Evolutionary conservation across 2,113 vertebrate genomes (phyloP), one percentile per base, ranked within the genome.

Genomic region (Petroica traversi): DNA sequence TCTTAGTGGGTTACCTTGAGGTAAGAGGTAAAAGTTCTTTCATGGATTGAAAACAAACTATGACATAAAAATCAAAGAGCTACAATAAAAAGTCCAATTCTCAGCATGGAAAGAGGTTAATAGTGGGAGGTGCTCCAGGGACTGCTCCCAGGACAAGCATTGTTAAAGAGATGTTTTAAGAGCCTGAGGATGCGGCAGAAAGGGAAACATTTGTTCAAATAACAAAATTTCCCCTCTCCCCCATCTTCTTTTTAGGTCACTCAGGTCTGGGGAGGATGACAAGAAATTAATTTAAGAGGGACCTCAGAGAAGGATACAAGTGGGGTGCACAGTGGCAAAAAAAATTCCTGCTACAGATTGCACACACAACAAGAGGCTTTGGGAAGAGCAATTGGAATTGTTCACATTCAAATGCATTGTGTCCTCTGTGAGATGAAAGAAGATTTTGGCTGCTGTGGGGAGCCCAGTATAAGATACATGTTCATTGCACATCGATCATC

Each of bases 1-100:
- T 48, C 93, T 85, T 97, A 76, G 92, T 93, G 90, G 90, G 93
- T 93, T 94, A 93, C 84, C 81, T 90, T 75, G 49, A 92, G 34
- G 81, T 68, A 63, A 93, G 85, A 72, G 74, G 40, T 57, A 92
- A 57, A 88, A 87, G 82, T 94, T 55, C 63, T 86, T 92, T 95
- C 82, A 95, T 54, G 57, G 74, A 68, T 89, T 92, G 93, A 95
- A 96, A 95, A 90, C 69, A 93, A 72, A 59, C 62, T 84, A 79
- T 80, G 68, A 52, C 91, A 96, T 38, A 93, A 52, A 73, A 97
- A 95, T 85, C 89, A 95, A 94, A 93, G 46, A 45, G 85, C 86
- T 85, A 26, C 52, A 95, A 92, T 93, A 95, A 95, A 96, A 96
- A 72, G 64, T 74, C 71, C 78, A 77, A 52, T 86, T 92, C 85